These are phyloP conservation scores for Stomorhina lunata DNA, from an alignment of 2,888 invertebrate genomes.

Conservation along the genomic window DNA sequence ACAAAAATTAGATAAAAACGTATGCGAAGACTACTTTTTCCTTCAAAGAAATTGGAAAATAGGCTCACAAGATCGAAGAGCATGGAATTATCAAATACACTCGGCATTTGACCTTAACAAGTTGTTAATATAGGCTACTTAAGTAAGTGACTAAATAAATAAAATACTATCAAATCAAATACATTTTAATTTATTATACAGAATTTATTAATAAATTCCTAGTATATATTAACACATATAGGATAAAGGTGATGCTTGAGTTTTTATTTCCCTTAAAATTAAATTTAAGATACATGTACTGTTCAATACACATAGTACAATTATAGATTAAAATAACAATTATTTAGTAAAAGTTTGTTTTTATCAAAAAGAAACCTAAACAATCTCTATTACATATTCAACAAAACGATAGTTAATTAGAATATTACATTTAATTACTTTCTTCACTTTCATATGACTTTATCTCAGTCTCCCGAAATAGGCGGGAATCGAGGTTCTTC, in stretches of 20 bases:
- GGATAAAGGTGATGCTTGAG: conserved; percentile 37
- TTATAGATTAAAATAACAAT: conserved; percentile 5
- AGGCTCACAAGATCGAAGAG: too few species aligned
- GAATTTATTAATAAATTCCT: conserved; percentile 38
- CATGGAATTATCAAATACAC: too few species aligned
- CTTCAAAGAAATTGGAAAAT: too few species aligned
- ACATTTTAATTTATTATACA: background rate
- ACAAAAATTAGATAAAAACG: too few species aligned
- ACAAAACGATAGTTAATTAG: background rate
- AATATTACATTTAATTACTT: background rate
- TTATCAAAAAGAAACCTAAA: background rate
- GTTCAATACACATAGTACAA: conserved; percentile 11
- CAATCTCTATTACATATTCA: background rate
- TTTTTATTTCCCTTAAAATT: conserved; percentile 20
- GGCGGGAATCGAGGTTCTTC: conserved; percentile 9
- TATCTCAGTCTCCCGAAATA: background rate
- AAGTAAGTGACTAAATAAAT: too few species aligned
- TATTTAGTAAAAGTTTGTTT: background rate
- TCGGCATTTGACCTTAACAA: too few species aligned
- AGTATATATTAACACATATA: conserved; percentile 44
- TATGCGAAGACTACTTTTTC: too few species aligned
- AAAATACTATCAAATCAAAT: too few species aligned
- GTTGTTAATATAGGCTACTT: too few species aligned
- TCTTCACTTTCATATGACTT: conserved; percentile 2
- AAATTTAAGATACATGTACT: conserved; percentile 1